phyloP scores from a whole-genome alignment of 2,797 vertebrate species.

The Tragopan temminckii region DNA sequence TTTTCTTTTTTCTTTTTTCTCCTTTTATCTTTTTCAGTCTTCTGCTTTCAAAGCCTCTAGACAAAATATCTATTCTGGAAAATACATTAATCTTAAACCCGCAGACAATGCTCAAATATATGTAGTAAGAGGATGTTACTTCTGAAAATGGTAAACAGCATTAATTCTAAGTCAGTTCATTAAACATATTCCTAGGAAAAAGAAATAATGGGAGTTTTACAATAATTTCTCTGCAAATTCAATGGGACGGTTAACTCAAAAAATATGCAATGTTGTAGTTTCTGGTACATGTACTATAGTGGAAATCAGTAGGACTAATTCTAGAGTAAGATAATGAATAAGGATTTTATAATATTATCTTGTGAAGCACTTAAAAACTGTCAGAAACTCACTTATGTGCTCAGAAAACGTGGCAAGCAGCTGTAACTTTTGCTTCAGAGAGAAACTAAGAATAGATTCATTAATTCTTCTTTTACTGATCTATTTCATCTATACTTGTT shows the following conservation, averaged over 20 bases:
- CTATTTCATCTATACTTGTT: background rate
- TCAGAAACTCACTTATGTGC: background rate
- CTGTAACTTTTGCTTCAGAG: background rate
- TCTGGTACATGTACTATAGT: background rate
- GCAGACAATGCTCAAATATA: background rate
- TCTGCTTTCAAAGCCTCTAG: background rate
- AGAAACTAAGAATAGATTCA: background rate
- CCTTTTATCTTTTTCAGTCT: background rate
- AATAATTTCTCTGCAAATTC: background rate
- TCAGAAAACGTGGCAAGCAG: background rate
- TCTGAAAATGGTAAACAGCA: background rate
- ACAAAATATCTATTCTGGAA: background rate
- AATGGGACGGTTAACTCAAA: background rate
- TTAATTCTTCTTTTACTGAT: background rate
- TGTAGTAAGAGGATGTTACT: background rate
- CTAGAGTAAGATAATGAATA: background rate
- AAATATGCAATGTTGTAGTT: background rate
- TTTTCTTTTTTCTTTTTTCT: background rate
- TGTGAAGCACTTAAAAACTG: background rate
- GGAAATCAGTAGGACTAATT: background rate
- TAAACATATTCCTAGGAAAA: background rate
- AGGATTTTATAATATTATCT: background rate
- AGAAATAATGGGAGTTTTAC: background rate
- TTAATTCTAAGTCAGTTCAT: background rate
- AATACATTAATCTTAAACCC: background rate